These are phyloP conservation scores for Coleophora flavipennella DNA, from an alignment of 2,888 invertebrate genomes.

Conservation along the genomic window DNA sequence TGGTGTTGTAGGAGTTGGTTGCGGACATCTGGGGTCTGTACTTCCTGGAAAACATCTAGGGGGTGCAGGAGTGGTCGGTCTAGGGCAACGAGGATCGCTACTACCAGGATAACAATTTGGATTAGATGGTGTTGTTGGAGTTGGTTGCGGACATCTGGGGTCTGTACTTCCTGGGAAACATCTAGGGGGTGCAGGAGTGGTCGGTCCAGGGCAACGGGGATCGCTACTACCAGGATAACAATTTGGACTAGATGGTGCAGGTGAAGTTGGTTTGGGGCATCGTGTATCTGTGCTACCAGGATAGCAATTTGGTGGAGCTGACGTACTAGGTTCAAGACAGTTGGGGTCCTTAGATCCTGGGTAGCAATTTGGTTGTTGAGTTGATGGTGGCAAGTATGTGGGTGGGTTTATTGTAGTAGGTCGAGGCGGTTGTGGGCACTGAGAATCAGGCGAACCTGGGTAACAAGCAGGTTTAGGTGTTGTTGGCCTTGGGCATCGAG, in stretches of 20 bases:
- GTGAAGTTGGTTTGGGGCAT: slow-evolving; percentile 26
- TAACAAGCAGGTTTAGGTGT: slow-evolving; percentile 19
- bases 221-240: slow-evolving; percentile 18
- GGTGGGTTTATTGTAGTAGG: slow-evolving; percentile 25
- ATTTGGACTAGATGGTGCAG: slow-evolving; percentile 21
- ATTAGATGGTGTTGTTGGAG: slow-evolving; percentile 12
- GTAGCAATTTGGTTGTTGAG: slow-evolving; percentile 26
- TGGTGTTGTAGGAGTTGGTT: slow-evolving; percentile 18
- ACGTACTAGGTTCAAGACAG: slow-evolving; percentile 21
- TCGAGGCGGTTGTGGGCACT: slow-evolving; percentile 29
- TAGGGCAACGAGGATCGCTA: slow-evolving; percentile 34
- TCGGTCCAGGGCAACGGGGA: slow-evolving; percentile 21
- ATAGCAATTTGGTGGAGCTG: slow-evolving; percentile 21
- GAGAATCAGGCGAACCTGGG: slow-evolving; percentile 25
- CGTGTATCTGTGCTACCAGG: slow-evolving; percentile 40
- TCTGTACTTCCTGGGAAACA: slow-evolving; percentile 25
- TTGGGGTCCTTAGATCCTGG: slow-evolving; percentile 39
- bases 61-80: slow-evolving; percentile 15
- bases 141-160: slow-evolving; percentile 19
- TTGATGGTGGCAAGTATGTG: slow-evolving; percentile 23
- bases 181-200: slow-evolving; percentile 20
- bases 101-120: slow-evolving; percentile 29
- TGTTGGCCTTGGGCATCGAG: slow-evolving; percentile 24
- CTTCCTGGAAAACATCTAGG: slow-evolving; percentile 30
- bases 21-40: slow-evolving; percentile 21